Percentiles rank a stretch among this genome's conserved stretches.
phyloP scores from a whole-genome alignment of 2,113 vertebrate genomes.

The Sterrhoptilus dennistouni region DNA sequence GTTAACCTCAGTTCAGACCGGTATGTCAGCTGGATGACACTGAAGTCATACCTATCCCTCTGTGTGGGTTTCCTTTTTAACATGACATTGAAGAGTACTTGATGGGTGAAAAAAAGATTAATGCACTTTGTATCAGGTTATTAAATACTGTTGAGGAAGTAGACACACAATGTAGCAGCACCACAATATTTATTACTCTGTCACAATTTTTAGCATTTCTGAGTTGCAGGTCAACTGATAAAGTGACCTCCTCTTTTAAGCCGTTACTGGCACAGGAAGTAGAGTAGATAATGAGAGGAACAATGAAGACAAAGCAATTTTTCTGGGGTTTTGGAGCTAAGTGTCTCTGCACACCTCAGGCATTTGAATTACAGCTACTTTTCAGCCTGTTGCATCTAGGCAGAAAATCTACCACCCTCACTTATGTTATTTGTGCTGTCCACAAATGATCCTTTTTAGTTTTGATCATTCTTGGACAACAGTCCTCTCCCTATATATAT shows the following conservation, averaged over 20 bases:
- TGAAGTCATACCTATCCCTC: slow-evolving; percentile 60
- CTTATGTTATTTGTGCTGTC: slow-evolving; percentile 79
- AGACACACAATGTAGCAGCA: slow-evolving; percentile 85
- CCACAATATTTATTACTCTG: slow-evolving; percentile 87
- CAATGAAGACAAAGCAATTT: slow-evolving; percentile 69
- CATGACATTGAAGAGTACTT: slow-evolving; percentile 74
- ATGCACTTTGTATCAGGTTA: slow-evolving; percentile 89
- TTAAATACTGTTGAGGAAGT: slow-evolving; percentile 81
- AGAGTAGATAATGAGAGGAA: slow-evolving; percentile 68
- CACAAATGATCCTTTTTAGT: slow-evolving; percentile 80
- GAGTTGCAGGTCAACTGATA: slow-evolving; percentile 77
- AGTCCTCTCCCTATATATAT: slow-evolving; percentile 73
- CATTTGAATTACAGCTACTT: slow-evolving; percentile 77
- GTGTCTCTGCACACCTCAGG: slow-evolving; percentile 81
- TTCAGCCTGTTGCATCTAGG: slow-evolving; percentile 71
- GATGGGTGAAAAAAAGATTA: slow-evolving; percentile 74
- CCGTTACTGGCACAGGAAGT: slow-evolving; percentile 68
- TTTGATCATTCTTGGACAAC: slow-evolving; percentile 73
- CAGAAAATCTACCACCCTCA: slow-evolving; percentile 76
- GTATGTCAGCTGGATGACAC: slow-evolving; percentile 64
- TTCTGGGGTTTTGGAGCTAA: slow-evolving; percentile 63
- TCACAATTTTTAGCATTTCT: slow-evolving; percentile 78
- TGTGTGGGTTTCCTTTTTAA: slow-evolving; percentile 70
- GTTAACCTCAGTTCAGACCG: slow-evolving; percentile 17
- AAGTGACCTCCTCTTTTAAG: slow-evolving; percentile 70